Conservation (phyloP, 2,113 vertebrate species). For the Mionectes macconnelli region DNA sequence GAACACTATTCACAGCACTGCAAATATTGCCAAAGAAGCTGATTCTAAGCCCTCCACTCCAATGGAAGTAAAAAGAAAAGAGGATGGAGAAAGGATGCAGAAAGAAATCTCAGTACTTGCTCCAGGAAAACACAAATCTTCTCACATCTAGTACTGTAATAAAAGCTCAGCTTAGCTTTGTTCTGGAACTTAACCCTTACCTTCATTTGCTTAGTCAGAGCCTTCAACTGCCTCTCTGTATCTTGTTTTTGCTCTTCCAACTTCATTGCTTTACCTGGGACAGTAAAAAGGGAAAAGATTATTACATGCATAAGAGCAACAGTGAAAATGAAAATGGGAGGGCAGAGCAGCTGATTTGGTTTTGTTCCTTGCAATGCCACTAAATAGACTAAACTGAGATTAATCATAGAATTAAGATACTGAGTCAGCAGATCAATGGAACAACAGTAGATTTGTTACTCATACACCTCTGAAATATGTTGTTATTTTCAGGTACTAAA, state of each 20-base stretch:
- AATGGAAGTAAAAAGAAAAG: neutral
- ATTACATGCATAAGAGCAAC: neutral
- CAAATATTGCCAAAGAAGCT: neutral
- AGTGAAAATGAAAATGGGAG: neutral
- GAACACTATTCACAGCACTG: neutral
- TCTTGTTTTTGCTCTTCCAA: slow-evolving; percentile 91
- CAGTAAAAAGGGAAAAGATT: neutral
- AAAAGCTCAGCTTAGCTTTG: neutral
- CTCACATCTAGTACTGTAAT: neutral
- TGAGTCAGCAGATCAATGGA: neutral
- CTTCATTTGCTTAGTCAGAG: slow-evolving; percentile 88
- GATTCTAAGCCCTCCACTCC: neutral
- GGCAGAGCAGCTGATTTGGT: neutral
- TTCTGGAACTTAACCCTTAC: slow-evolving; percentile 59
- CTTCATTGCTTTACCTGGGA: slow-evolving; percentile 84
- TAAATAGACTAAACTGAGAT: neutral
- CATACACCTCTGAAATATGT: neutral
- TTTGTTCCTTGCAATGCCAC: neutral
- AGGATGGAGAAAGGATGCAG: neutral
- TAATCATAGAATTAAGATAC: neutral
- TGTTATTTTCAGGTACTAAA: neutral
- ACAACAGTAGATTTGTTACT: neutral
- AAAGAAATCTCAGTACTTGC: neutral
- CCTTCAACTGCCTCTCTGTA: slow-evolving; percentile 87
- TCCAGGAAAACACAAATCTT: neutral